Conservation (phyloP, 2,888 invertebrate genomes). For the Deroplatys truncata region DNA sequence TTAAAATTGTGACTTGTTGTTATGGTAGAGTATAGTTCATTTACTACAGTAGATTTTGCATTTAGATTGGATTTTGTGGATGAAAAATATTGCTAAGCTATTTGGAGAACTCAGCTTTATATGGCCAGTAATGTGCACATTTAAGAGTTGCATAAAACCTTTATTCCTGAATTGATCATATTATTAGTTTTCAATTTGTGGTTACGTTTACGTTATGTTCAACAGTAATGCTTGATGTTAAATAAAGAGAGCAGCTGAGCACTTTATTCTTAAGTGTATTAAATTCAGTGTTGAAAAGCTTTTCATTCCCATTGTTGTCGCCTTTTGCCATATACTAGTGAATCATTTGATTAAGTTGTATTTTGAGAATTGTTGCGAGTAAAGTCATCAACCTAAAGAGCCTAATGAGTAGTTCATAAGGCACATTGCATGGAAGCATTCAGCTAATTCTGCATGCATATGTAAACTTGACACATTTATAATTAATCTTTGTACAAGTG, state of each 20-base stretch:
- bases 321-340: neutral
- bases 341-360: neutral
- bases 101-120: neutral
- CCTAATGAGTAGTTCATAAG: neutral
- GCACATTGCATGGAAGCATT: neutral
- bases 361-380: neutral
- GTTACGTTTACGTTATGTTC: neutral
- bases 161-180: neutral
- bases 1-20: constrained; percentile 17
- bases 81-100: neutral
- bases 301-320: neutral
- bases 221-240: neutral
- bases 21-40: constrained; percentile 8
- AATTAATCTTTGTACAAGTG: neutral
- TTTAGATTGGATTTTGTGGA: neutral
- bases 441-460: neutral
- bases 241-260: neutral
- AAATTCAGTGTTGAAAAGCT: neutral
- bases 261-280: neutral
- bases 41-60: neutral
- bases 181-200: neutral
- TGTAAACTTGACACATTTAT: neutral
- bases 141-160: neutral
- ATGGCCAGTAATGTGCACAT: neutral
- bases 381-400: neutral